Conservation (phyloP, 2,888 invertebrate species). For the Pterostichus madidus region DNA sequence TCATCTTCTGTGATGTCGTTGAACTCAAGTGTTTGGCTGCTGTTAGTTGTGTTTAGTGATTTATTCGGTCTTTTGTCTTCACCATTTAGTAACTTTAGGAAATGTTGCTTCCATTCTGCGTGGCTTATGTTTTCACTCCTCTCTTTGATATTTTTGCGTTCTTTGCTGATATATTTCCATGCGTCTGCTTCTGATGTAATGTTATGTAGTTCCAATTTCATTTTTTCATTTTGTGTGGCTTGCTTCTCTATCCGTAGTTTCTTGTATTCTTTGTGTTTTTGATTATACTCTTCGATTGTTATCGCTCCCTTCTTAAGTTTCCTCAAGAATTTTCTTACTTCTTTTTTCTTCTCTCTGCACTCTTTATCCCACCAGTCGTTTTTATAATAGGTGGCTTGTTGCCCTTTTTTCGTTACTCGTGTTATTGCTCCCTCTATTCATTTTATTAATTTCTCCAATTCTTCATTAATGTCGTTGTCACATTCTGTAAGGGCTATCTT, state of each 20-base stretch:
- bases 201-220: neutral
- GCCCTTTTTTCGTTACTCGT: neutral
- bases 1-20: too few species aligned
- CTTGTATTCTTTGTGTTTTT: slow-evolving; percentile 8
- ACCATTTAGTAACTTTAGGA: neutral
- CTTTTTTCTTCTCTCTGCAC: neutral
- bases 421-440: neutral
- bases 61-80: neutral
- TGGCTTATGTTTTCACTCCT: neutral
- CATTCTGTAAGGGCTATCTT: neutral
- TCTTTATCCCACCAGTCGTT: slow-evolving; percentile 31
- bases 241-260: neutral
- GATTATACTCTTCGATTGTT: slow-evolving; percentile 1
- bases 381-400: neutral
- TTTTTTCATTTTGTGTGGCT: too few species aligned
- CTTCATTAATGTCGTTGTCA: neutral
- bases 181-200: neutral
- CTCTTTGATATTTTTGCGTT: neutral
- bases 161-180: slow-evolving; percentile 19
- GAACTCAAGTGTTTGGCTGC: too few species aligned
- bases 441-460: neutral
- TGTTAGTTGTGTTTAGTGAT: too few species aligned
- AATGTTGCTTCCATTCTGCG: neutral
- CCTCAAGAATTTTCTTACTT: slow-evolving; percentile 9
- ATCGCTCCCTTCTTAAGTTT: neutral